phyloP scores from a whole-genome alignment of 2,113 vertebrate species.

The Globicephala melas region DNA sequence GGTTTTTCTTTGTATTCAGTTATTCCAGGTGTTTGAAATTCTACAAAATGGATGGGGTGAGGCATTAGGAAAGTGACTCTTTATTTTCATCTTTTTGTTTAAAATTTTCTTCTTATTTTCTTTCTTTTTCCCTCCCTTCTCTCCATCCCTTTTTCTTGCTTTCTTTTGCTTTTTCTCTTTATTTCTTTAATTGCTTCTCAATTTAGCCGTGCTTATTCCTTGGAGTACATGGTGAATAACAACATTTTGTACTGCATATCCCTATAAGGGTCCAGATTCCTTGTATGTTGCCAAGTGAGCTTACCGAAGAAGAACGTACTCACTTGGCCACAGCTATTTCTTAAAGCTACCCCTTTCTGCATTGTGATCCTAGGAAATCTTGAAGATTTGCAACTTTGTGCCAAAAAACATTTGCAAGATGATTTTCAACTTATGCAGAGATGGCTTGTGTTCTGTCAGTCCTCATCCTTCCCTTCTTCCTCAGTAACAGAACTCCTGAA shows the following conservation, averaged over 20 bases:
- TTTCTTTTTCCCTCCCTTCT: background rate
- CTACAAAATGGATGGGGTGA: background rate
- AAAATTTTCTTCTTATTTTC: background rate
- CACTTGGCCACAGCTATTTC: background rate
- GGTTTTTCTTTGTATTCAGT: background rate
- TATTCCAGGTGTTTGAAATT: background rate
- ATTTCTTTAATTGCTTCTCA: background rate
- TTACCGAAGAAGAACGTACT: background rate
- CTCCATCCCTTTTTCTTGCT: background rate
- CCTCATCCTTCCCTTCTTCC: background rate
- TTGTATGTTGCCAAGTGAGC: background rate
- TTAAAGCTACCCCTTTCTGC: background rate
- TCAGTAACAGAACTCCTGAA: background rate
- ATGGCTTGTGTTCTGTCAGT: background rate
- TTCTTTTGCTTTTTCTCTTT: background rate
- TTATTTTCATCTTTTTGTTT: background rate
- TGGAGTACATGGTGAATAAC: background rate
- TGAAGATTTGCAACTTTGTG: background rate
- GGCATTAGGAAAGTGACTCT: background rate
- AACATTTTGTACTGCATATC: rapidly evolving
- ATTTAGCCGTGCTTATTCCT: background rate
- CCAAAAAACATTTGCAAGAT: background rate
- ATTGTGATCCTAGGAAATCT: background rate
- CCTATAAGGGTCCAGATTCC: background rate
- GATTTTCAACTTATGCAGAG: background rate